Percentiles rank a stretch among this genome's conserved stretches.
phyloP scores from a whole-genome alignment of 1,140 invertebrate species.

The Hylaeus anthracinus region DNA sequence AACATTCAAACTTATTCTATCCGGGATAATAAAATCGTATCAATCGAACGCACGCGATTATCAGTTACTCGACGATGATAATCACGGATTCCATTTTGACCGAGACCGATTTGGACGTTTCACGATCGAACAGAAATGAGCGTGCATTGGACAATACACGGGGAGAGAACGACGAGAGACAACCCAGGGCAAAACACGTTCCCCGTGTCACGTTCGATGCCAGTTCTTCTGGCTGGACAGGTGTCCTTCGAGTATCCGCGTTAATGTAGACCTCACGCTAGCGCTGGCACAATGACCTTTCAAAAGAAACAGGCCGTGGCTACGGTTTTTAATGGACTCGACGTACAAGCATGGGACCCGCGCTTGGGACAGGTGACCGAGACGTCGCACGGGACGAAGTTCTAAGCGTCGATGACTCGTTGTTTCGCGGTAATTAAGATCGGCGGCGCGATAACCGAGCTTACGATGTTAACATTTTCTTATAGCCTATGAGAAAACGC shows the following conservation, averaged over 20 bases:
- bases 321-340: slow-evolving; percentile 18
- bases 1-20: no score
- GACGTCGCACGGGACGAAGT: no score
- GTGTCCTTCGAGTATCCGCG: slow-evolving; percentile 2
- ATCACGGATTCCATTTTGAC: no score
- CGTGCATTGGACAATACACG: slow-evolving; percentile 10
- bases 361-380: slow-evolving; percentile 16
- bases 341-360: background rate
- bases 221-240: background rate
- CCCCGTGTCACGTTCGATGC: background rate
- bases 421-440: slow-evolving; percentile 28
- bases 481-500: no score
- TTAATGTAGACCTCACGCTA: slow-evolving; percentile 3
- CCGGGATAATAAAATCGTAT: no score
- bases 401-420: background rate
- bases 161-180: background rate
- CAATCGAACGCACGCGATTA: no score
- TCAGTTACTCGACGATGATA: no score
- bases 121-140: slow-evolving; percentile 20
- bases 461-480: background rate
- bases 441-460: background rate
- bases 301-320: background rate
- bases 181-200: slow-evolving; percentile 9
- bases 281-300: slow-evolving; percentile 17
- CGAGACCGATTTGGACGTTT: background rate